A percentile compares a stretch with the other conserved stretches of the same genome.
These are phyloP conservation scores for Pseudoatta argentina DNA, from an alignment of 1,140 invertebrate genomes.

Conservation along the genomic window DNA sequence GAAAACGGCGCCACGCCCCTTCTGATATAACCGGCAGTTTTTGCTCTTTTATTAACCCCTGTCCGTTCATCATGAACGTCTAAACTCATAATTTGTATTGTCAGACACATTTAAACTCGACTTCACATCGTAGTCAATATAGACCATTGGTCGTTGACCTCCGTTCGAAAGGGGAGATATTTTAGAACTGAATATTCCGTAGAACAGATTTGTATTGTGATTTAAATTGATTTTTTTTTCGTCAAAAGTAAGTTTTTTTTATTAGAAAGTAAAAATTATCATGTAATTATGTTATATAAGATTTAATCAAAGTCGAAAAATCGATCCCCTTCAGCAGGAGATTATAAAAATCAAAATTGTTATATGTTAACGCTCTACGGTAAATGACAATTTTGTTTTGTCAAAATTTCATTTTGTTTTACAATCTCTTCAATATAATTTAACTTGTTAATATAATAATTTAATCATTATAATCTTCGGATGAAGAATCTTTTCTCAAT, in stretches of 20 bases:
- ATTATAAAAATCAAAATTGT: neutral
- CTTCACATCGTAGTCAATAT: constrained; percentile 26
- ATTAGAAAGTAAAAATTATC: neutral
- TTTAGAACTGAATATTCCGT: constrained; percentile 7
- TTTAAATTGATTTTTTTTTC: neutral
- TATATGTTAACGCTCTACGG: neutral
- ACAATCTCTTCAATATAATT: neutral
- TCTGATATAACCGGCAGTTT: constrained; percentile 6
- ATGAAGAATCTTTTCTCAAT: neutral
- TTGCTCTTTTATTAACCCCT: constrained; percentile 48
- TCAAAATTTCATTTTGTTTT: neutral
- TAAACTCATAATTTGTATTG: constrained; percentile 43
- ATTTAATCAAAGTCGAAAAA: neutral
- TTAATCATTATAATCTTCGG: neutral
- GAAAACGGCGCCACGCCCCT: constrained; percentile 24
- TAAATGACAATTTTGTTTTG: neutral
- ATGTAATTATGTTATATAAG: neutral
- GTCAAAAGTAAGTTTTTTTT: neutral
- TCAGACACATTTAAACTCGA: constrained; percentile 33
- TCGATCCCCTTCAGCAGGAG: neutral
- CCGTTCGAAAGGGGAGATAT: constrained; percentile 5
- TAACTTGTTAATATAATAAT: neutral
- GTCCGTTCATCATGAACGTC: neutral
- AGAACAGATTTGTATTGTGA: constrained; percentile 16
- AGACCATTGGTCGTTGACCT: constrained; percentile 44